These are phyloP conservation scores for Trematomus bernacchii DNA, from an alignment of 2,797 vertebrate species.

Conservation along the genomic window DNA sequence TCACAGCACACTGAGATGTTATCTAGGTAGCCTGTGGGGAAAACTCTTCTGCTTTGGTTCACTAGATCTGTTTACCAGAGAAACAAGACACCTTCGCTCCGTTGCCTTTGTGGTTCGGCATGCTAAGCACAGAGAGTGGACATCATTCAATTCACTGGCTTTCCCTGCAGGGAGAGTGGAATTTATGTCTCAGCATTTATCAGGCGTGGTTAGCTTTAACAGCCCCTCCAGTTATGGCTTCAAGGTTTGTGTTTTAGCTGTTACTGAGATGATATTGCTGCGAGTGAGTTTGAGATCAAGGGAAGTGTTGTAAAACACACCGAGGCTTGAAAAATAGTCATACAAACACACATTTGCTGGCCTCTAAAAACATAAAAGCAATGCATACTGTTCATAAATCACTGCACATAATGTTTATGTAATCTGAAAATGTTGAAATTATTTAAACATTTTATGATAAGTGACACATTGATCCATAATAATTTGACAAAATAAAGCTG, in stretches of 20 bases:
- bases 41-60: slow-evolving; percentile 69
- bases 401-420: not conserved
- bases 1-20: slow-evolving; percentile 67
- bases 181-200: slow-evolving; percentile 76
- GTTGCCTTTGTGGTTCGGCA: slow-evolving; percentile 69
- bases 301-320: slow-evolving; percentile 30
- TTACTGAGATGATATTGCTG: slow-evolving; percentile 46
- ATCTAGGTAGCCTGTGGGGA: slow-evolving; percentile 68
- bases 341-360: not conserved
- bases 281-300: slow-evolving; percentile 30
- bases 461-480: not conserved
- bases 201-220: slow-evolving; percentile 74
- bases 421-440: not conserved
- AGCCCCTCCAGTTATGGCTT: slow-evolving; percentile 64
- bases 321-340: slow-evolving; percentile 6
- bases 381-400: not conserved
- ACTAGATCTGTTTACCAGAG: slow-evolving; percentile 77
- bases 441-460: slow-evolving; percentile 3
- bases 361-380: slow-evolving; percentile 17
- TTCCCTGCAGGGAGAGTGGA: slow-evolving; percentile 64
- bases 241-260: slow-evolving; percentile 65
- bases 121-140: slow-evolving; percentile 67
- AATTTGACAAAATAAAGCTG: not conserved
- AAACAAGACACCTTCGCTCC: slow-evolving; percentile 71
- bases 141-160: slow-evolving; percentile 63